phyloP scores from a whole-genome alignment of 2,797 vertebrate genomes.

The Adelosebastes latens region DNA sequence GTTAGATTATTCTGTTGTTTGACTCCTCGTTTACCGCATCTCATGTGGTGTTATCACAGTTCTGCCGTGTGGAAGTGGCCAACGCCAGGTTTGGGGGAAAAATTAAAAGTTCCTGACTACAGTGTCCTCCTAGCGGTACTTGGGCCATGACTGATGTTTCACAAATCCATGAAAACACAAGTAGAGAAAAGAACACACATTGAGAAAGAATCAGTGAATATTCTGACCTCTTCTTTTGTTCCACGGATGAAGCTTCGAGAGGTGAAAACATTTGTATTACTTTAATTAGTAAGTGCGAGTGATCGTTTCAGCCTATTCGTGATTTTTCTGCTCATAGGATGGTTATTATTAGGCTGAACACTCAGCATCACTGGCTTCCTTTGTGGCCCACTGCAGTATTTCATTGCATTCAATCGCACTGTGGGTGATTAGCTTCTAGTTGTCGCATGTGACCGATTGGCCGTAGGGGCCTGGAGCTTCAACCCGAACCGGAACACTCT shows the following conservation, averaged over 20 bases:
- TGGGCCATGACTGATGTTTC: background rate
- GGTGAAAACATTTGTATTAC: background rate
- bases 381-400: background rate
- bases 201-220: background rate
- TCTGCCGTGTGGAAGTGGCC: no score
- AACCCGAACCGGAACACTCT: conserved; percentile 3
- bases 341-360: background rate
- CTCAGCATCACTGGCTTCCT: background rate
- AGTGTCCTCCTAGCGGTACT: background rate
- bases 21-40: no score
- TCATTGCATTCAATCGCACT: conserved; percentile 1
- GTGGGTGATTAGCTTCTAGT: conserved; percentile 11
- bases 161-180: background rate
- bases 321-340: background rate
- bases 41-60: no score
- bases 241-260: background rate
- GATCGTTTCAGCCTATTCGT: background rate
- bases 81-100: no score
- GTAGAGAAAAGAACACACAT: background rate
- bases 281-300: background rate
- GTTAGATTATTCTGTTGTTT: no score
- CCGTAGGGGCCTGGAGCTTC: background rate
- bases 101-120: background rate
- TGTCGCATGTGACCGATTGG: background rate
- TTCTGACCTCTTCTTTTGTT: background rate